Evolutionary conservation across 2,888 invertebrate species (phyloP), one percentile per base, ranked within the genome.

Genomic region (Dryomyza anilis): DNA sequence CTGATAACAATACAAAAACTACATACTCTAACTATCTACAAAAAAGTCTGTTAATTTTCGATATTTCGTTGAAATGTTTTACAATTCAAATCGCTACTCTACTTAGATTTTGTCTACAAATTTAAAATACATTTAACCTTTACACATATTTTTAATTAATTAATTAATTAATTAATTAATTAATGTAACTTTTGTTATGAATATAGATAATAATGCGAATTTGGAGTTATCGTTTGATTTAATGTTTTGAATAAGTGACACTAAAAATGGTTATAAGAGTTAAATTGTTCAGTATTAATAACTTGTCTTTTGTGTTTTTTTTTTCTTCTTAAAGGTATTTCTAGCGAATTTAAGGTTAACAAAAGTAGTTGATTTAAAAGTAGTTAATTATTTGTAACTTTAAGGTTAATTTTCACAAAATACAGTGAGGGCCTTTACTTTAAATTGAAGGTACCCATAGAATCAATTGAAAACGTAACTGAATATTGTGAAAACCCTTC

Each of bases 31-130:
- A 52, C 61, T 61, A 61, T 52, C 61, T 63, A 45, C 55, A 45
- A 56, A 57, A 63, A 57, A 64, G 64, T 64, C 58, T 43, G 58
- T 58, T 50, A 25, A 58, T 52, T 64, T 64, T 64, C 64, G 64
- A 43, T 64, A 52, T 10, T 48, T 55, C 21, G n/a, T n/a, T 45
- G 25, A 57, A 57, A 57, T 33, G 25, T 12, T 57, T 57, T 23
- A 23, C 25, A 23, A 10, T 46, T 46, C 19, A 21, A 19, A 19
- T 21, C n/a, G 29, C 21, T 48, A 19, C 12, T 48, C 19, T 48
- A 55, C 30, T 14, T 55, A 55, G n/a, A 33, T 55, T 10, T 43
- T 43, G 19, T 3, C 30, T n/a, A 33, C 16, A 30, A 5, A n/a
- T 29, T 55, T 23, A 6, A 12, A 46, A 16, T 46, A 46, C n/a